Evolutionary conservation across 2,113 vertebrate species (phyloP).

Genomic region (Helogale parvula): DNA sequence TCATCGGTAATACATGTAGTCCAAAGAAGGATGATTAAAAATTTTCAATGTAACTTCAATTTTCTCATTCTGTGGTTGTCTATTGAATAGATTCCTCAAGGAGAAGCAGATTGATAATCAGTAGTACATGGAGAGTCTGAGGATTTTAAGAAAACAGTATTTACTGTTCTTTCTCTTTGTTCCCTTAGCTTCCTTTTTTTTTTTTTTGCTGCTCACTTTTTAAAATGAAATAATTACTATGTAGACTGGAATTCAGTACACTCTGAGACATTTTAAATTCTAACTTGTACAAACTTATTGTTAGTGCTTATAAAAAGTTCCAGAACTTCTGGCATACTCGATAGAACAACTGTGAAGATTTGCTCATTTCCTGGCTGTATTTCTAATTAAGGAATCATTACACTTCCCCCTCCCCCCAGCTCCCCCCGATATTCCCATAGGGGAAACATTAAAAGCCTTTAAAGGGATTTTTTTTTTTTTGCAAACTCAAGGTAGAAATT

Average conservation of each 20-base stretch:
- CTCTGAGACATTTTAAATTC: background rate
- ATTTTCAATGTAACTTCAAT: background rate
- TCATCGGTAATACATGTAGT: background rate
- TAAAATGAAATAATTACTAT: conserved; percentile 25
- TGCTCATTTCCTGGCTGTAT: conserved; percentile 4
- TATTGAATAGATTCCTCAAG: conserved; percentile 12
- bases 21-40: background rate
- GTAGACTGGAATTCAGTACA: background rate
- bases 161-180: background rate
- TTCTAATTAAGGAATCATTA: background rate
- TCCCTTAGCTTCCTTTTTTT: background rate
- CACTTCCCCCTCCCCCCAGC: background rate
- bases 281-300: background rate
- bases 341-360: background rate
- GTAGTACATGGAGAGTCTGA: background rate
- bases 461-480: background rate
- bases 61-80: background rate
- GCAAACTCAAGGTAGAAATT: background rate
- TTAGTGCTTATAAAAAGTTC: conserved; percentile 18
- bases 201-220: background rate
- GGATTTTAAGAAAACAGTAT: background rate
- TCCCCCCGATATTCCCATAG: background rate
- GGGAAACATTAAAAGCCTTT: background rate
- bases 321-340: background rate
- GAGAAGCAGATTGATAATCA: background rate